Conservation (phyloP, 2,888 invertebrate species). For the Euplagia quadripunctaria region DNA sequence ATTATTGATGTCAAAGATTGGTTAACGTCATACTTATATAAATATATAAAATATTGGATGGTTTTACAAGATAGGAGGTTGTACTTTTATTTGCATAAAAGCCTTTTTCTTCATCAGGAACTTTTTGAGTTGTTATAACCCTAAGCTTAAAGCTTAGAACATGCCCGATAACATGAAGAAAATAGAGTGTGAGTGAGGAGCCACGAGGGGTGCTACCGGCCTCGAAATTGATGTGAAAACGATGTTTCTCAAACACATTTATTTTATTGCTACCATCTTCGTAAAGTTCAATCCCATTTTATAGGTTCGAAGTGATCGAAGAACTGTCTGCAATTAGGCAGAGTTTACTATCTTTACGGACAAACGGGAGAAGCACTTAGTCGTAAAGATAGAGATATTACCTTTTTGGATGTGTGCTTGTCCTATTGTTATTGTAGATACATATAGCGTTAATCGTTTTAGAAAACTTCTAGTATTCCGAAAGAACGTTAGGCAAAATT, state of each 20-base stretch:
- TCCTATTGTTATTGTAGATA: no score
- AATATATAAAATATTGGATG: no score
- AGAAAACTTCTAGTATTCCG: no score
- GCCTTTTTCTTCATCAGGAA: neutral
- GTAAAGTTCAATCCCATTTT: conserved; percentile 52
- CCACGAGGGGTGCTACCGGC: conserved; percentile 24
- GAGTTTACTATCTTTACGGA: conserved; percentile 34
- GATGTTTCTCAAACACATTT: conserved; percentile 66
- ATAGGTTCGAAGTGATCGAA: conserved; percentile 31
- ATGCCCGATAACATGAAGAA: conserved; percentile 37
- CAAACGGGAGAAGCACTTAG: conserved; percentile 8
- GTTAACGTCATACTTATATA: no score
- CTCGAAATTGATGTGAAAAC: conserved; percentile 65
- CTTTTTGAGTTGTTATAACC: conserved; percentile 4
- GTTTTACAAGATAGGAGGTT: no score
- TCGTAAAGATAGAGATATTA: conserved; percentile 12
- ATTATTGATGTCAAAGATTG: neutral
- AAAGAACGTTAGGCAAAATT: no score
- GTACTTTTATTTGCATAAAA: no score
- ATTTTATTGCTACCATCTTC: conserved; percentile 63
- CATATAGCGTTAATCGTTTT: no score
- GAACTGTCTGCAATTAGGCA: conserved; percentile 43
- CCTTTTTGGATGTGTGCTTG: neutral
- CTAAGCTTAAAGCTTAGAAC: conserved; percentile 31
- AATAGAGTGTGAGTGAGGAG: conserved; percentile 39